Percentiles rank a stretch among this genome's conserved stretches.
phyloP scores from a whole-genome alignment of 2,113 vertebrate species.

The Myrmophylax atrothorax region DNA sequence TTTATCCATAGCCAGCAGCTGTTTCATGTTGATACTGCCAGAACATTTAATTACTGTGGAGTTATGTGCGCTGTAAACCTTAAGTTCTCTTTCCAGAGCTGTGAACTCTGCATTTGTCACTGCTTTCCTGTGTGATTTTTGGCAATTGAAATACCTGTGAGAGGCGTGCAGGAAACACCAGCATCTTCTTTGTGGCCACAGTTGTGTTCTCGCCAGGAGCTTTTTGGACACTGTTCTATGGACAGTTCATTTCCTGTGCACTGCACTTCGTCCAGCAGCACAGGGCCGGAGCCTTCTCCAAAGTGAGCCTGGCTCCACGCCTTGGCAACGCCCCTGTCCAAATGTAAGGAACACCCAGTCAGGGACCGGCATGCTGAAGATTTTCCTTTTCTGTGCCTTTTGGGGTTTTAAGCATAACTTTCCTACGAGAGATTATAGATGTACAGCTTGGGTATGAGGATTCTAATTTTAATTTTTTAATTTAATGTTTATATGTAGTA shows the following conservation, averaged over 20 bases:
- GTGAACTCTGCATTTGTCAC: background rate
- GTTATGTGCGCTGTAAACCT: background rate
- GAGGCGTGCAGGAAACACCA: constrained; percentile 88
- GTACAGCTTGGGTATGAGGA: background rate
- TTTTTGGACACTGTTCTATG: constrained; percentile 91
- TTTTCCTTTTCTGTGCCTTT: background rate
- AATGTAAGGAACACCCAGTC: background rate
- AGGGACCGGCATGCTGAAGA: background rate
- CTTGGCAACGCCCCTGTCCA: constrained; percentile 84
- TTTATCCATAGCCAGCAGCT: background rate
- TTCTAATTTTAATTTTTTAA: background rate
- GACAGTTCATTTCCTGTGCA: constrained; percentile 95
- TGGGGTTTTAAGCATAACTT: background rate
- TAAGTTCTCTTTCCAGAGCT: background rate
- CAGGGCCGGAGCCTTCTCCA: constrained; percentile 84
- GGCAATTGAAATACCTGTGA: constrained; percentile 78
- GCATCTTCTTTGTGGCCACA: constrained; percentile 95
- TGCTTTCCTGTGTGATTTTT: background rate
- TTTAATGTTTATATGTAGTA: background rate
- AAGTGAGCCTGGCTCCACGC: constrained; percentile 88
- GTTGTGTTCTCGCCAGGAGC: constrained; percentile 90
- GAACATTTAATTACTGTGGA: background rate
- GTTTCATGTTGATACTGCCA: background rate
- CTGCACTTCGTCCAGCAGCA: constrained; percentile 90
- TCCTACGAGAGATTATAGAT: background rate